Percentiles rank a stretch among this genome's conserved stretches.
Evolutionary conservation across 2,113 vertebrate genomes (phyloP).

Genomic region (Lepidothrix coronata): DNA sequence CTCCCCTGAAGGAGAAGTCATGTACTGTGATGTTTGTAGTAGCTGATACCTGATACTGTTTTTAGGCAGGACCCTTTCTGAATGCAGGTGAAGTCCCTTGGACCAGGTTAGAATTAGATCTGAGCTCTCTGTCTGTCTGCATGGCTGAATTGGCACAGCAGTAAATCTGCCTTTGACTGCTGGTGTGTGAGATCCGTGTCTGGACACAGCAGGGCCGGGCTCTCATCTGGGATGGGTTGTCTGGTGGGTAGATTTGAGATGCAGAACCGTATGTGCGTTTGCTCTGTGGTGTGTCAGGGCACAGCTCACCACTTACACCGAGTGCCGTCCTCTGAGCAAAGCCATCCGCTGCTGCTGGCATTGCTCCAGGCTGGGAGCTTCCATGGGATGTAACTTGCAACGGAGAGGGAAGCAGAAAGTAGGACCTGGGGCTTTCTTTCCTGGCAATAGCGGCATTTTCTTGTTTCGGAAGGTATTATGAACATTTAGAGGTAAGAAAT

Average conservation of each 20-base stretch:
- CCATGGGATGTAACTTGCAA: accelerated
- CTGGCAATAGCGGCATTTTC: background rate
- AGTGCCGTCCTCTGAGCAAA: background rate
- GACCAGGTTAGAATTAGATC: background rate
- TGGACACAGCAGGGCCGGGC: background rate
- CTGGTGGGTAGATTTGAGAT: background rate
- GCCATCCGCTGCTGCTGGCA: background rate
- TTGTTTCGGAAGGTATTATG: background rate
- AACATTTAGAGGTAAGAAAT: background rate
- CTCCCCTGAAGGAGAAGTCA: background rate
- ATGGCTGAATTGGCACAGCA: accelerated
- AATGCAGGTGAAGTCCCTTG: background rate
- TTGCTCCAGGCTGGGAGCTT: background rate
- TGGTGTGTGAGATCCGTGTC: background rate
- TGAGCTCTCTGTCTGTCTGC: background rate
- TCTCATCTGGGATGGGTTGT: background rate
- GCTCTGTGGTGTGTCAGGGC: accelerated
- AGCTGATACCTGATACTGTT: background rate
- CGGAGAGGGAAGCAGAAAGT: background rate
- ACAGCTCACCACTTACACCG: accelerated
- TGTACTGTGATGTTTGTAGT: background rate
- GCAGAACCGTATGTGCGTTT: background rate
- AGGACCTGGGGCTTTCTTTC: background rate
- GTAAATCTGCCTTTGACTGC: background rate
- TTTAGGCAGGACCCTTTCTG: background rate